These are phyloP conservation scores for Prunella himalayana DNA, from an alignment of 2,113 vertebrate genomes.

Conservation along the genomic window DNA sequence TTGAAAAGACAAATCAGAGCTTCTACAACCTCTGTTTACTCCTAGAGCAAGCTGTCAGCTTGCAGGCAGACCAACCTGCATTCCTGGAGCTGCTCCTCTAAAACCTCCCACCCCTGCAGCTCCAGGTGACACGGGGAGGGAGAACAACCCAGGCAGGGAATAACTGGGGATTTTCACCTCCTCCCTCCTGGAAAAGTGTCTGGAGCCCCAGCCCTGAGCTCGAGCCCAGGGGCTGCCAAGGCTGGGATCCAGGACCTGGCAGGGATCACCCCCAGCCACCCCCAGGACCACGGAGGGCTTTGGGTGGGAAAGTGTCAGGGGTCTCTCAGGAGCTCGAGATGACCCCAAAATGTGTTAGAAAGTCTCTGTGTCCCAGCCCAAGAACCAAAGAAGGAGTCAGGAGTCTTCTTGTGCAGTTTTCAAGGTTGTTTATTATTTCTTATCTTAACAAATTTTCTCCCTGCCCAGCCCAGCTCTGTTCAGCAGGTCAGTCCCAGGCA, in stretches of 20 bases:
- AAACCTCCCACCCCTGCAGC: neutral
- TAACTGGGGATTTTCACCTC: rapidly evolving
- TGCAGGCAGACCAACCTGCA: neutral
- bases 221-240: rapidly evolving
- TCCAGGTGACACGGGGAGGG: neutral
- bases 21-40: neutral
- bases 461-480: too few species aligned
- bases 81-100: neutral
- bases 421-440: too few species aligned
- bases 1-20: neutral
- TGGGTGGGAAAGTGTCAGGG: too few species aligned
- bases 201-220: neutral
- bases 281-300: rapidly evolving
- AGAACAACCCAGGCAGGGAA: neutral
- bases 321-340: too few species aligned
- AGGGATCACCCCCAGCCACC: neutral
- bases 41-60: neutral
- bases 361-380: too few species aligned
- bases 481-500: too few species aligned
- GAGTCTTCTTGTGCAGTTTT: too few species aligned
- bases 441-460: too few species aligned
- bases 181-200: too few species aligned
- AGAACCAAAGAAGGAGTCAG: too few species aligned
- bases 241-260: neutral
- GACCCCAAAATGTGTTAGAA: too few species aligned